Percentiles rank a stretch among this genome's conserved stretches.
phyloP scores from a whole-genome alignment of 2,888 invertebrate species.

The Sarcophaga rosellei region DNA sequence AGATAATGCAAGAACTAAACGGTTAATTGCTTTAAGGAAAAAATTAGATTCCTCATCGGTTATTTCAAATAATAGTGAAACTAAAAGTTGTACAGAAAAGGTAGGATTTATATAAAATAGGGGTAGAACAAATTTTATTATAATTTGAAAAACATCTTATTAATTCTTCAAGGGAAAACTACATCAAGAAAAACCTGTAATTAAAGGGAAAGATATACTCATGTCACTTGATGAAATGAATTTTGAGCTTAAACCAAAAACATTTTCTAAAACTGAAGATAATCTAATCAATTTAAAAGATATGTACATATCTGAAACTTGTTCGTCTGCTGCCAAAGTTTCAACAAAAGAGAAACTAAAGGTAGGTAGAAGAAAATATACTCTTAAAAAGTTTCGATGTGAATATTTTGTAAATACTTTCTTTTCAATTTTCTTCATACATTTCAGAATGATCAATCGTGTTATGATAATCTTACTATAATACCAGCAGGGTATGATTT shows the following conservation, averaged over 20 bases:
- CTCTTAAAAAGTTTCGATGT: neutral
- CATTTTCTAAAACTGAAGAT: neutral
- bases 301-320: neutral
- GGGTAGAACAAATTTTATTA: too few relatives aligned
- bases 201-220: neutral
- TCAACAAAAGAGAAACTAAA: conserved; percentile 15
- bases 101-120: too few relatives aligned
- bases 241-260: conserved; percentile 50
- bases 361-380: conserved; percentile 19
- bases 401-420: neutral
- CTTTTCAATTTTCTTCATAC: neutral
- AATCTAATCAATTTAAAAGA: neutral
- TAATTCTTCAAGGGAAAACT: neutral
- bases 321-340: neutral
- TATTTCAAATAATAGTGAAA: conserved; percentile 1
- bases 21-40: conserved; percentile 57
- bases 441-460: conserved; percentile 42
- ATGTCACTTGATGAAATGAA: conserved; percentile 4
- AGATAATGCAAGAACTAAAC: conserved; percentile 49
- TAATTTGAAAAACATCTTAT: too few relatives aligned
- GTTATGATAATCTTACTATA: conserved; percentile 68
- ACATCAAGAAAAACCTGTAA: neutral
- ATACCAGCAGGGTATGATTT: conserved; percentile 73
- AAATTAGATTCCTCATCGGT: conserved; percentile 9
- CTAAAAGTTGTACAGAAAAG: neutral